phyloP scores from a whole-genome alignment of 2,113 vertebrate genomes.

The Chamaetylas fuelleborni region DNA sequence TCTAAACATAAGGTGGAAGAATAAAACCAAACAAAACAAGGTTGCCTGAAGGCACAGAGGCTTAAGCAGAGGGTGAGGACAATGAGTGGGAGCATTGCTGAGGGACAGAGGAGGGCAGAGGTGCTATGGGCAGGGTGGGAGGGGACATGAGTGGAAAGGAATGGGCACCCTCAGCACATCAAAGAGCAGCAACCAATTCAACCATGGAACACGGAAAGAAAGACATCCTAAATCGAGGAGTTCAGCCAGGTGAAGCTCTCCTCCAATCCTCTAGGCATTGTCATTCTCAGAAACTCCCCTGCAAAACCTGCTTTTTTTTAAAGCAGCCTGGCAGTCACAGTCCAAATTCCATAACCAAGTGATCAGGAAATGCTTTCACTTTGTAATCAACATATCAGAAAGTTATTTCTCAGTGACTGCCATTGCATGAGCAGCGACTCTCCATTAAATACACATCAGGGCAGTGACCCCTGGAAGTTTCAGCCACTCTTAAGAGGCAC shows the following conservation, averaged over 20 bases:
- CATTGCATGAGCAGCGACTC: background rate
- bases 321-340: background rate
- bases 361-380: background rate
- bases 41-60: background rate
- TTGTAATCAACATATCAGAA: background rate
- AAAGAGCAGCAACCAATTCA: background rate
- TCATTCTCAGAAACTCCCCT: background rate
- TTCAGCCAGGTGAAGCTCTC: background rate
- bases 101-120: background rate
- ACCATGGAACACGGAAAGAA: background rate
- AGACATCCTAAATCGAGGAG: background rate
- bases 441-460: accelerated
- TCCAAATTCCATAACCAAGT: background rate
- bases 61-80: background rate
- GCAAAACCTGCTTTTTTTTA: background rate
- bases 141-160: background rate
- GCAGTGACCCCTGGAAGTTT: background rate
- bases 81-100: accelerated
- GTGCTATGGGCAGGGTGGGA: accelerated
- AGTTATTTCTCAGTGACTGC: background rate
- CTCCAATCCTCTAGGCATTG: background rate
- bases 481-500: background rate
- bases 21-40: background rate
- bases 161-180: no score
- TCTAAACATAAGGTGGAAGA: background rate